Base-by-base conservation (phyloP, 1,140 invertebrate genomes). In the Hydropsyche tenuis region DNA sequence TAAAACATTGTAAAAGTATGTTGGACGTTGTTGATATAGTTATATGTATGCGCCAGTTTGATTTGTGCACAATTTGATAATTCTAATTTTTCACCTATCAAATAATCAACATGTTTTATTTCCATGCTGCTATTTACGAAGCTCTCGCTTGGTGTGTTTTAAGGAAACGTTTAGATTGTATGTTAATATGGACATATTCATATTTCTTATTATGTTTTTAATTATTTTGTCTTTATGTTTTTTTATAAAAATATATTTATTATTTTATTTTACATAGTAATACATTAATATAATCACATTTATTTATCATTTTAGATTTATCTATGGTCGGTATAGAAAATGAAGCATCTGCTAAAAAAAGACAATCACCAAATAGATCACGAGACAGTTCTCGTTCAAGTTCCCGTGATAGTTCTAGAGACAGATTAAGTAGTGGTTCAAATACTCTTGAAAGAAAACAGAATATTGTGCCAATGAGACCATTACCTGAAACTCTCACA, bases 61-160 rank as follows among this genome's bases (percentile, higher is more conserved):
- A n/a, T n/a, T n/a, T n/a, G n/a, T n/a, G n/a, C n/a, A n/a, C n/a
- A n/a, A n/a, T n/a, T n/a, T n/a, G n/a, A n/a, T n/a, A 37, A 37
- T 37, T 9, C 30, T 4, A 37, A 37, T 4, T 37, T 37, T 37
- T 37, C n/a, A n/a, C n/a, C 30, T 37, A 9, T 37, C 9, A 4
- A 37, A 25, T 60, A 9, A 60, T 53, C 6, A 53, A 45, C 43
- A 20, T 43, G n/a, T 20, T 14, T 69, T 53, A 23, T 56, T 72
- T 70, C 46, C 60, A 72, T 51, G 72, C 66, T 73, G 69, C 72
- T 22, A 48, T 71, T 27, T 51, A 43, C 87, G 87, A 89, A 94
- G 94, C 93, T 74, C 86, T 95, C 82, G 92, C 93, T 80, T 96
- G 94, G 94, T 93, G 92, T 88, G 91, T 94, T 74, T 90, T 95